These are phyloP conservation scores for Leptopilina clavipes DNA, from an alignment of 1,140 invertebrate genomes.

Conservation along the genomic window DNA sequence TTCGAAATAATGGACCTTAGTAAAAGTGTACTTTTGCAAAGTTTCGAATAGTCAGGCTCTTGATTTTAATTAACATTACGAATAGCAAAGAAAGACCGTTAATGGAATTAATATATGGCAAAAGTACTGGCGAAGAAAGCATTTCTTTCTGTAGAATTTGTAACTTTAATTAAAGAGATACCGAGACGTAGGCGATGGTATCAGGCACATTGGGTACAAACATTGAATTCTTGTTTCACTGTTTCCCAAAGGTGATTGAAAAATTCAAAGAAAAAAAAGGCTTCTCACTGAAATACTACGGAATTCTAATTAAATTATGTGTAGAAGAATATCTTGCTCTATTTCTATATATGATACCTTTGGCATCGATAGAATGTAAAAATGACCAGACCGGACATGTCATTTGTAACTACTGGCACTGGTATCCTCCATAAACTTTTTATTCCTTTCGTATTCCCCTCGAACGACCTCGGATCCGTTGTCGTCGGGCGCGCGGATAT, in stretches of 20 bases:
- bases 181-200: neutral
- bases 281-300: neutral
- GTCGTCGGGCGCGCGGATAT: slow-evolving; percentile 20
- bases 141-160: neutral
- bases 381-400: slow-evolving; percentile 27
- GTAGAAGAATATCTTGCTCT: slow-evolving; percentile 13
- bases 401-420: slow-evolving; percentile 27
- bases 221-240: slow-evolving; percentile 14
- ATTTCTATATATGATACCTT: neutral
- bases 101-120: neutral
- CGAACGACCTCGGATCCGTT: slow-evolving; percentile 8
- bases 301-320: neutral
- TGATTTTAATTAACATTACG: neutral
- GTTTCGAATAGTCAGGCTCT: neutral
- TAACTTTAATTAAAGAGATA: slow-evolving; percentile 27
- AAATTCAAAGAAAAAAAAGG: slow-evolving; percentile 1
- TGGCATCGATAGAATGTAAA: neutral
- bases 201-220: no score
- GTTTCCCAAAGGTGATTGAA: neutral
- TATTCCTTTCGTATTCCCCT: slow-evolving; percentile 15
- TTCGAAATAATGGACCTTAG: no score
- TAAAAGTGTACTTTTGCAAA: no score
- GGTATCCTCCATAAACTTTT: slow-evolving; percentile 23
- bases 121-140: neutral
- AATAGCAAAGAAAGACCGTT: neutral